Conservation (phyloP, 1,140 invertebrate genomes). For the Caenorhabditis inopinata region DNA sequence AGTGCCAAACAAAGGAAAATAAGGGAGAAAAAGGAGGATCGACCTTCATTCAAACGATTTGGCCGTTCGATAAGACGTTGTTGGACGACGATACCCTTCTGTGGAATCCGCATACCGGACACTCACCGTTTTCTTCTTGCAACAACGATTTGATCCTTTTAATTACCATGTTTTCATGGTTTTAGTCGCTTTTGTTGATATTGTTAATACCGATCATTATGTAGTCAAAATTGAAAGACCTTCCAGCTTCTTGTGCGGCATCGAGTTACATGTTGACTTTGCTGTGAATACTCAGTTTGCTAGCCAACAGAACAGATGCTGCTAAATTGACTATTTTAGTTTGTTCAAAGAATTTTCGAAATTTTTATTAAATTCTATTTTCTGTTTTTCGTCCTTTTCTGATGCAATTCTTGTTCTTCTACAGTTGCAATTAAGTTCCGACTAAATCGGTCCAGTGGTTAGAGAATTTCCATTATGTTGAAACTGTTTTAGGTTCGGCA, state of each 20-base stretch:
- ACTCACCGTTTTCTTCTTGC: background rate
- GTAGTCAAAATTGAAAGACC: background rate
- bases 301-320: no score
- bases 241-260: background rate
- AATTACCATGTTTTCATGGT: background rate
- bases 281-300: no score
- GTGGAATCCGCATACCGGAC: background rate
- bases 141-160: background rate
- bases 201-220: slow-evolving; percentile 27
- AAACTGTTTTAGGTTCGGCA: no score
- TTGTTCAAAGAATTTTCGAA: no score
- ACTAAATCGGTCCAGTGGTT: no score
- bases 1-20: slow-evolving; percentile 13
- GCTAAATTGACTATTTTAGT: no score
- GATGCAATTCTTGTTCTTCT: no score
- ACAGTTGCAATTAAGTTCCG: no score
- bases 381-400: no score
- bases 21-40: slow-evolving; percentile 12
- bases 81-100: background rate
- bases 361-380: no score
- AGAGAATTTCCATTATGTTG: no score
- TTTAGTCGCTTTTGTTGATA: background rate
- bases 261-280: slow-evolving; percentile 1
- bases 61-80: slow-evolving; percentile 25
- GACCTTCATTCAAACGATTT: slow-evolving; percentile 31